phyloP scores from a whole-genome alignment of 2,888 invertebrate genomes.

The Camptogramma bilineatum region DNA sequence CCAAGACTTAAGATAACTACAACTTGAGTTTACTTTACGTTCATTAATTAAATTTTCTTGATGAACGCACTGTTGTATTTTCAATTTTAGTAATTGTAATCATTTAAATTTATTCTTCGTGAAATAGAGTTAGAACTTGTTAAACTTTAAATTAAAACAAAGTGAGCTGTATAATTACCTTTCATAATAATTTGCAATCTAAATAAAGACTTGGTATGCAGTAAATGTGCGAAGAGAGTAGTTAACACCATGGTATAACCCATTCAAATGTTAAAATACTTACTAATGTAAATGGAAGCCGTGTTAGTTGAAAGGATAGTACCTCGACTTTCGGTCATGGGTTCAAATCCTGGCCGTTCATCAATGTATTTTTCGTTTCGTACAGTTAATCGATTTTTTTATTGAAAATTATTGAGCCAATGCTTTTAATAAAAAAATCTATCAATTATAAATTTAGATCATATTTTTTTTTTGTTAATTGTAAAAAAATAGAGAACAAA shows the following conservation, averaged over 20 bases:
- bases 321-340: too few species aligned
- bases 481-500: too few species aligned
- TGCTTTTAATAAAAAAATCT: too few species aligned
- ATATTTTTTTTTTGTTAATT: too few species aligned
- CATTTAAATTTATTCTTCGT: constrained; percentile 12
- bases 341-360: too few species aligned
- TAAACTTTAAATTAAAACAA: constrained; percentile 16
- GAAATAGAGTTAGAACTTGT: constrained; percentile 3
- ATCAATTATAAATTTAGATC: too few species aligned
- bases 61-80: constrained; percentile 46
- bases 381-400: too few species aligned
- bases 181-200: not conserved
- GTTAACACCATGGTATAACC: not conserved
- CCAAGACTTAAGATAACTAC: constrained; percentile 50
- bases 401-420: too few species aligned
- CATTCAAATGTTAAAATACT: too few species aligned
- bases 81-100: constrained; percentile 17
- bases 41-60: constrained; percentile 61
- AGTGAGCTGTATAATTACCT: not conserved
- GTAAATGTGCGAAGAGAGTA: not conserved
- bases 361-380: too few species aligned
- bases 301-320: too few species aligned
- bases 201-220: constrained; percentile 2
- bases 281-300: too few species aligned
- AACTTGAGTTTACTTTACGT: constrained; percentile 51